Conservation (phyloP, 2,113 vertebrate species). For the Oncorhynchus clarkii region DNA sequence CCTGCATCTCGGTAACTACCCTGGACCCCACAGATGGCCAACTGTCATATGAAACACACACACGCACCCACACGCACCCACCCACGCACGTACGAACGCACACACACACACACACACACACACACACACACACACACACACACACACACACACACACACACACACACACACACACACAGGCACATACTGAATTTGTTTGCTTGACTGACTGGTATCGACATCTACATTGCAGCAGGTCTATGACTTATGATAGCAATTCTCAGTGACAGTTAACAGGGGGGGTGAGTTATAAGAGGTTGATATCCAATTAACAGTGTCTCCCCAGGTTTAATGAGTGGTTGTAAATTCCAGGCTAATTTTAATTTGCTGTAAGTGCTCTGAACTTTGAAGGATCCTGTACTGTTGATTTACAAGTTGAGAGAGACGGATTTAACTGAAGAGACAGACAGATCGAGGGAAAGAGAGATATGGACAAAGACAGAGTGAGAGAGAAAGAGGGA, state of each 20-base stretch:
- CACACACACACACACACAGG: not conserved
- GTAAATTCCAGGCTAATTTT: slow-evolving; percentile 85
- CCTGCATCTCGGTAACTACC: not conserved
- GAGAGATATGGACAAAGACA: not conserved
- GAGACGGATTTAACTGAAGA: slow-evolving; percentile 23
- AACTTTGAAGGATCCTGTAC: slow-evolving; percentile 78
- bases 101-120: not conserved
- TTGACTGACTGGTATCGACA: not conserved
- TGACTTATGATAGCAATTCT: slow-evolving; percentile 60
- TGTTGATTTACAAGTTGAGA: slow-evolving; percentile 72
- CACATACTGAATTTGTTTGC: not conserved
- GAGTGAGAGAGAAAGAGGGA: not conserved
- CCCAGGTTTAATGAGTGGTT: slow-evolving; percentile 82
- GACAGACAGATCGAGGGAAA: not conserved
- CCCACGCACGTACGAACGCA: not conserved
- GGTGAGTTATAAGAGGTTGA: slow-evolving; percentile 76
- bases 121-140: not conserved
- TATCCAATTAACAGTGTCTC: slow-evolving; percentile 84
- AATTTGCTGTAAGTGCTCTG: slow-evolving; percentile 81
- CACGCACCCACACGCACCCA: too few species aligned
- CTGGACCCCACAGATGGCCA: not conserved
- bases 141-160: not conserved
- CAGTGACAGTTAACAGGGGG: slow-evolving; percentile 71
- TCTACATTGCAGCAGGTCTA: not conserved
- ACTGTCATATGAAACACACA: not conserved